phyloP scores from a whole-genome alignment of 2,113 vertebrate genomes.

The Panthera tigris region DNA sequence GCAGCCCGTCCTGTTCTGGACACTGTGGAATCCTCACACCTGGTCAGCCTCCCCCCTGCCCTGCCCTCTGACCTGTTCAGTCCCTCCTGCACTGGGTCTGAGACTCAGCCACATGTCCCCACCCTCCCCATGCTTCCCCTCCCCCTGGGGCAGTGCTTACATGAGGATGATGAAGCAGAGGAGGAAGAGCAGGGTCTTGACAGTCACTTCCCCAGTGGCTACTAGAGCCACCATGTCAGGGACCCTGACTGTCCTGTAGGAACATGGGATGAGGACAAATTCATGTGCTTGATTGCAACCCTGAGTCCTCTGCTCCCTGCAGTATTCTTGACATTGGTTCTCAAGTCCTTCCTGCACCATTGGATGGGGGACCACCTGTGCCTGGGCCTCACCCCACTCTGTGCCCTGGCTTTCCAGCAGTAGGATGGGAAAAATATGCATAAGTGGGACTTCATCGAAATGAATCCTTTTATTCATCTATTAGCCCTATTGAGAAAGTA shows the following conservation, averaged over 20 bases:
- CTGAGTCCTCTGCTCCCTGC: rapidly evolving
- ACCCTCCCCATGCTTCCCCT: neutral
- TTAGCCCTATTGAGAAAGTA: neutral
- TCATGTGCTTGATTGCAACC: rapidly evolving
- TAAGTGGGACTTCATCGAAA: neutral
- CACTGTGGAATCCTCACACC: neutral
- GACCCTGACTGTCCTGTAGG: neutral
- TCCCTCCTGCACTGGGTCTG: too few relatives aligned
- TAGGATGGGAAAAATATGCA: neutral
- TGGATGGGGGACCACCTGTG: neutral
- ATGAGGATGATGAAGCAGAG: neutral
- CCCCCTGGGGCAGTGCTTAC: neutral
- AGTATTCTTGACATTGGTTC: rapidly evolving
- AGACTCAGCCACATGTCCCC: rapidly evolving
- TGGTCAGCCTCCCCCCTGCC: neutral
- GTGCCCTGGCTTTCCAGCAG: neutral
- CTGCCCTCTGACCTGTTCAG: rapidly evolving
- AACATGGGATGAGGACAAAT: neutral
- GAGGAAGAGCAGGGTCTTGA: neutral
- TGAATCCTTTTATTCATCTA: neutral
- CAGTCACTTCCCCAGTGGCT: rapidly evolving
- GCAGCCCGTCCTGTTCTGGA: neutral
- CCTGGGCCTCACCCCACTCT: neutral
- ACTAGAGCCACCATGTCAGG: neutral
- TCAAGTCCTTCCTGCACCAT: neutral